Evolutionary conservation across 2,113 vertebrate species (phyloP), one percentile per base, ranked within the genome.

Genomic region (Anser cygnoides): DNA sequence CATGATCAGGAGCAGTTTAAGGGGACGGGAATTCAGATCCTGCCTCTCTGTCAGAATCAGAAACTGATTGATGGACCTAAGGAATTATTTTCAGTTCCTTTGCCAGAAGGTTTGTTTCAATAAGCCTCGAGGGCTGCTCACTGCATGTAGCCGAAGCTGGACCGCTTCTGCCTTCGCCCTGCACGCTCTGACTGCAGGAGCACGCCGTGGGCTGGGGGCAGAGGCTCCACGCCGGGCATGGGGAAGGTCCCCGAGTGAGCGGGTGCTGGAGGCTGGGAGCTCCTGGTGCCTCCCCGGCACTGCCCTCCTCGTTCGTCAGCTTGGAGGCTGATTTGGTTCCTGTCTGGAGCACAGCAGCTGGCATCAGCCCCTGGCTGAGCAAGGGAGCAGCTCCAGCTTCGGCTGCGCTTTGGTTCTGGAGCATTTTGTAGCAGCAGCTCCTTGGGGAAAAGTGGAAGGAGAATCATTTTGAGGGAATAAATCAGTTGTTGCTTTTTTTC

Each of bases 311-410:
- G 1, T 76, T n/a, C 33, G 1, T 9, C 18, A 1, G 0, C 39
- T 25, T 2, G 2, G 1, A 7, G 46, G n/a, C 8, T 13, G 41
- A 4, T 8, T 8, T 62, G 26, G 33, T 7, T 33, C 13, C 39
- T 55, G 6, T n/a, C 26, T 31, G 37, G 44, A 62, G 59, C 21
- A 6, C n/a, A 4, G 5, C 72, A 29, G 22, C 31, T 41, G 62
- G 71, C 25, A n/a, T 1, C 5, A 3, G 1, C 0, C 10, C 50
- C 4, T 0, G 37, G 13, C 67, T 29, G 65, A 70, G 26, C 7
- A 2, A 54, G 61, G 62, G 21, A 49, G 4, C 39, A 35, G 3
- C 73, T 67, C 86, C 85, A 33, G 16, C 65, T 55, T 25, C 49
- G 39, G 71, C 49, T 49, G 15, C 57, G 3, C 21, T 33, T 33